Evolutionary conservation across 2,797 vertebrate species (phyloP).

Genomic region (Notoglanidium macrostoma): DNA sequence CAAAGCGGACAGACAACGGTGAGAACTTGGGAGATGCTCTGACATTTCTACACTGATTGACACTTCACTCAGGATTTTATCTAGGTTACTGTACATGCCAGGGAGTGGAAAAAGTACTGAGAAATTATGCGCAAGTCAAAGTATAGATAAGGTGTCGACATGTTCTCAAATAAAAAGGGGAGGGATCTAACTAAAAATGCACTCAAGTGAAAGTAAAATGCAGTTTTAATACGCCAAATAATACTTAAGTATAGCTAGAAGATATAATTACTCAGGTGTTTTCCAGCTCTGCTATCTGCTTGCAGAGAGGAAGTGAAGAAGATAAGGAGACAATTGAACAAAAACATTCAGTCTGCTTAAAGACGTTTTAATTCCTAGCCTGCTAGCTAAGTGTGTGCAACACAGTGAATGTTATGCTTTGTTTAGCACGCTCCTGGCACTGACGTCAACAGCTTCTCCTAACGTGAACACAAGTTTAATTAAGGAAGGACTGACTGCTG

Average conservation of each 20-base stretch:
- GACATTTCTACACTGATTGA: conserved; percentile 16
- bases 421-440: not conserved
- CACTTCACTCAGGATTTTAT: not conserved
- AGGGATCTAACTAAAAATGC: not conserved
- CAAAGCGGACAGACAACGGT: conserved; percentile 93
- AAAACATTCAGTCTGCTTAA: not conserved
- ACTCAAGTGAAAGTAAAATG: not conserved
- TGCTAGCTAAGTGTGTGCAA: not conserved
- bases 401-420: not conserved
- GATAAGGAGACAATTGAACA: not conserved
- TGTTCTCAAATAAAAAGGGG: not conserved
- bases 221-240: not conserved
- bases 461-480: not conserved
- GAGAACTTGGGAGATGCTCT: conserved; percentile 21
- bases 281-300: not conserved
- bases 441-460: not conserved
- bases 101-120: not conserved
- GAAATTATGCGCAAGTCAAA: not conserved
- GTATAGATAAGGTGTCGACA: not conserved
- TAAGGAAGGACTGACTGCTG: too few relatives aligned
- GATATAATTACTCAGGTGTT: not conserved
- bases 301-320: not conserved
- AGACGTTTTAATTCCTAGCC: not conserved
- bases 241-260: not conserved
- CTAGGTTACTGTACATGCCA: too few relatives aligned